These are phyloP conservation scores for Rhinichthys klamathensis DNA, from an alignment of 2,113 vertebrate species.

Conservation along the genomic window DNA sequence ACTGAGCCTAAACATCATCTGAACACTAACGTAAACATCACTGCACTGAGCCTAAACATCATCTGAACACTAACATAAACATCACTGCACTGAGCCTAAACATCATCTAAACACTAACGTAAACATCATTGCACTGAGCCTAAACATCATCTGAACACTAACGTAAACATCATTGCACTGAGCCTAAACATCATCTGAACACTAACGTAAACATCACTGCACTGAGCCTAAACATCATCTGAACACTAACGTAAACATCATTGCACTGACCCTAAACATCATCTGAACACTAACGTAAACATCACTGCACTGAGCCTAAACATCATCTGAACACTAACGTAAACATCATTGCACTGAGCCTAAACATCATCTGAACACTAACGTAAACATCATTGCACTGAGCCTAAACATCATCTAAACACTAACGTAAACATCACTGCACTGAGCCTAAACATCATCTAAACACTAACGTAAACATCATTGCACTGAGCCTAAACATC, in stretches of 20 bases:
- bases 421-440: no score
- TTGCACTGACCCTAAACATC: not conserved
- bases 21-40: not conserved
- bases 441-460: no score
- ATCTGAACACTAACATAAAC: not conserved
- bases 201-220: not conserved
- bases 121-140: not conserved
- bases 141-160: not conserved
- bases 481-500: no score
- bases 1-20: not conserved
- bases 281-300: not conserved
- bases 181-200: not conserved
- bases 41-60: not conserved
- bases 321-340: not conserved
- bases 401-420: no score
- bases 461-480: no score
- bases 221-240: not conserved
- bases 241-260: not conserved
- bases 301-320: not conserved
- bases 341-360: not conserved
- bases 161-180: not conserved
- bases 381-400: no score
- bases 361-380: no score
- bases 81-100: not conserved
- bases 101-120: not conserved